A percentile compares a stretch with the other conserved stretches of the same genome.
phyloP scores from a whole-genome alignment of 1,140 invertebrate genomes.

The Anastatus disparis region DNA sequence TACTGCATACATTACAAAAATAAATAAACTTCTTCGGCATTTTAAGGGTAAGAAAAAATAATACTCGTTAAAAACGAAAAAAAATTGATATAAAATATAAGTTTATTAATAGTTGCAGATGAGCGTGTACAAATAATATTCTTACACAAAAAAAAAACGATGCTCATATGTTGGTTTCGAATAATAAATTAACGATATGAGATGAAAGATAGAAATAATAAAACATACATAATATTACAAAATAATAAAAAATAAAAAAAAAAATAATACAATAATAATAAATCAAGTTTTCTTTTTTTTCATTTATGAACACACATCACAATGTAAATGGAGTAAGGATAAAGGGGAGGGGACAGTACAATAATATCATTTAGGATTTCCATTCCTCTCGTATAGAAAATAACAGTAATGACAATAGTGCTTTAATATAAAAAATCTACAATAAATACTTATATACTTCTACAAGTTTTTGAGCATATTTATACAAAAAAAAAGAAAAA shows the following conservation, averaged over 20 bases:
- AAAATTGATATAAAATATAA: constrained; percentile 51
- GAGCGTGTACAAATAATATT: constrained; percentile 46
- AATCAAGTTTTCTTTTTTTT: constrained; percentile 28
- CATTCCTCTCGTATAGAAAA: constrained; percentile 33
- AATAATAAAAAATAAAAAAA: constrained; percentile 33
- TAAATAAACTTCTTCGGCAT: too few species aligned
- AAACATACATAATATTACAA: constrained; percentile 41
- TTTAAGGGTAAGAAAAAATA: neutral
- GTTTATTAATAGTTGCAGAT: constrained; percentile 51
- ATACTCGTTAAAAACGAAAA: too few species aligned
- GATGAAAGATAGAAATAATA: constrained; percentile 29
- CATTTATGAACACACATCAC: constrained; percentile 55
- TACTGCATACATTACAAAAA: too few species aligned
- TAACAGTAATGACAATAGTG: constrained; percentile 42
- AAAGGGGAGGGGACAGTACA: too few species aligned
- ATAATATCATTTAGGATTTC: constrained; percentile 29
- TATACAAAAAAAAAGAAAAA: neutral
- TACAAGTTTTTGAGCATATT: neutral
- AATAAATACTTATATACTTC: constrained; percentile 37
- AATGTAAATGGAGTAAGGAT: constrained; percentile 45
- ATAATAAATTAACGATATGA: constrained; percentile 56
- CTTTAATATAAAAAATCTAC: constrained; percentile 36
- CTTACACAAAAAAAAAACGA: constrained; percentile 45
- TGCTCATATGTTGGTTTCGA: constrained; percentile 43
- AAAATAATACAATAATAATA: constrained; percentile 27